phyloP scores from a whole-genome alignment of 2,113 vertebrate genomes.

The Coryphaenoides rupestris region DNA sequence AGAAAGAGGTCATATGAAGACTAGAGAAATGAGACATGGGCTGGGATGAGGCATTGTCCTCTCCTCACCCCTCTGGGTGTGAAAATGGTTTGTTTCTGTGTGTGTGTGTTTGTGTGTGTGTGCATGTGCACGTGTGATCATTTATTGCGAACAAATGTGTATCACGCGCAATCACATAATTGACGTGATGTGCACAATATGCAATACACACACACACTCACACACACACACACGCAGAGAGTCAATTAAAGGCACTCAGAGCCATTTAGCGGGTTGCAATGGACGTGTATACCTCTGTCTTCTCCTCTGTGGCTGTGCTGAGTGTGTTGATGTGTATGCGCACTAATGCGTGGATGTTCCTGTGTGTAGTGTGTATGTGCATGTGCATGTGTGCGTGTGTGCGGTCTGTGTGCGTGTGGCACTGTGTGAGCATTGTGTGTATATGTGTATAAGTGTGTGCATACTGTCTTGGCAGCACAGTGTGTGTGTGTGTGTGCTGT shows the following conservation, averaged over 20 bases:
- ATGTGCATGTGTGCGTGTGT: not conserved
- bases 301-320: no score
- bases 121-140: constrained; percentile 2
- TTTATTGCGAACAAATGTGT: no score
- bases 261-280: no score
- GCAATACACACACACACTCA: no score
- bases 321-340: constrained; percentile 11
- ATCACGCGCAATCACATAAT: no score
- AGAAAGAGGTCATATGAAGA: constrained; percentile 40
- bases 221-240: no score
- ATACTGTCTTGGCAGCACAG: not conserved
- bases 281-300: no score
- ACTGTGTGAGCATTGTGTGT: not conserved
- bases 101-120: not conserved
- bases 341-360: not conserved
- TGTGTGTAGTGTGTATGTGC: constrained; percentile 1
- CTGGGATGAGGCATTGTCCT: constrained; percentile 47
- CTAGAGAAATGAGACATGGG: constrained; percentile 54
- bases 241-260: no score
- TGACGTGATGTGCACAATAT: no score
- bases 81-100: constrained; percentile 15
- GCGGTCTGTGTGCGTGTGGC: not conserved
- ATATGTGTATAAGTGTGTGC: not conserved
- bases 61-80: constrained; percentile 27
- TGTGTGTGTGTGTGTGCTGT: not conserved